phyloP scores from a whole-genome alignment of 2,113 vertebrate species.

The Osmerus mordax region DNA sequence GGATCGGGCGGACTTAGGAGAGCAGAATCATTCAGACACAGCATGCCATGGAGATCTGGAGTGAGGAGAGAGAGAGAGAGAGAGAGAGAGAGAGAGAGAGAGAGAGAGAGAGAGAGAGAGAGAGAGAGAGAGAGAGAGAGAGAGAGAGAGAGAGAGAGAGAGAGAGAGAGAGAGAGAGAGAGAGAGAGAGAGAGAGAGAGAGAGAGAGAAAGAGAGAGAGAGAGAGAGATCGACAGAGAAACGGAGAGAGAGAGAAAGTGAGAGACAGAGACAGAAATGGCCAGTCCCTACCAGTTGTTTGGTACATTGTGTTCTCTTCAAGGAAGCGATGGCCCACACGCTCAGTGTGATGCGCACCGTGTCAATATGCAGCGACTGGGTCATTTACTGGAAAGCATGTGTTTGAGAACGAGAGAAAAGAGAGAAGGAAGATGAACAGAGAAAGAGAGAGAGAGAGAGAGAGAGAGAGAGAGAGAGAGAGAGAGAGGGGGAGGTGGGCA shows the following conservation, averaged over 20 bases:
- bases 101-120: no score
- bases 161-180: background rate
- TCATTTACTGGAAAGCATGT: background rate
- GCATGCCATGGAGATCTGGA: background rate
- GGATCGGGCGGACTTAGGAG: constrained; percentile 19
- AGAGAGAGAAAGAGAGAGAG: no score
- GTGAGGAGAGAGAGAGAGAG: no score
- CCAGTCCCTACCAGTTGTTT: background rate
- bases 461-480: no score
- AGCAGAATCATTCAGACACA: background rate
- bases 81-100: no score
- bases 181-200: no score
- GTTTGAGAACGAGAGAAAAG: background rate
- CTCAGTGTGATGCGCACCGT: background rate
- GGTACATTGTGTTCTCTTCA: background rate
- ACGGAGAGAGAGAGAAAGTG: background rate
- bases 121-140: background rate
- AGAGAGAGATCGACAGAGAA: background rate
- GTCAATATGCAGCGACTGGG: background rate
- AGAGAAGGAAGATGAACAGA: background rate
- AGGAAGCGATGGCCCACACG: background rate
- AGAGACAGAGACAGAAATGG: background rate
- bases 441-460: background rate
- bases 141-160: background rate
- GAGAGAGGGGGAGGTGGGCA: background rate